Conservation (phyloP, 30 jellyfish, hydroid and myxozoan species). For the Hydractinia echinata region DNA sequence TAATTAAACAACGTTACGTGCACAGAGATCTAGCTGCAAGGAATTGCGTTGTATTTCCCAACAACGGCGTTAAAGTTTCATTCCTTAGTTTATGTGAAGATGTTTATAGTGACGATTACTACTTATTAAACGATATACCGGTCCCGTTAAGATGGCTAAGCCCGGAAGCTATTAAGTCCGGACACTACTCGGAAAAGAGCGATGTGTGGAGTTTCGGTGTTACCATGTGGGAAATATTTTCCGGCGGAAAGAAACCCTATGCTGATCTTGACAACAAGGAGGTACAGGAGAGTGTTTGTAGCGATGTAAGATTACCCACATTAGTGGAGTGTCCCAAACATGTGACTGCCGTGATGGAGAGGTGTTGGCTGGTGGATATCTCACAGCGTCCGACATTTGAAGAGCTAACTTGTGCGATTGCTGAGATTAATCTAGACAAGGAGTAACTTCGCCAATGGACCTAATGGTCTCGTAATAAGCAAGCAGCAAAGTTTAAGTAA, state of each 20-base stretch:
- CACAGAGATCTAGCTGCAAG: constrained; percentile 97
- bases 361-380: constrained; percentile 61
- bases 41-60: constrained; percentile 71
- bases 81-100: constrained; percentile 82
- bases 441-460: neutral
- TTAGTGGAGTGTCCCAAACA: constrained; percentile 49
- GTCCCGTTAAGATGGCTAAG: constrained; percentile 94
- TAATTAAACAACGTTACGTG: constrained; percentile 55
- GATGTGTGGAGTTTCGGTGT: constrained; percentile 96
- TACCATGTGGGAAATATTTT: constrained; percentile 77
- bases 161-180: constrained; percentile 75
- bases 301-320: constrained; percentile 40
- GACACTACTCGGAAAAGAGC: constrained; percentile 79
- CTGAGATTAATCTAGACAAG: constrained; percentile 51
- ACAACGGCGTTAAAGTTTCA: constrained; percentile 73
- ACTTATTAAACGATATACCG: constrained; percentile 46
- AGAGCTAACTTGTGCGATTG: constrained; percentile 51
- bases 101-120: constrained; percentile 62
- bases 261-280: constrained; percentile 55
- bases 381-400: constrained; percentile 72
- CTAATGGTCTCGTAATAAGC: neutral
- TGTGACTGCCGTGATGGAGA: constrained; percentile 40
- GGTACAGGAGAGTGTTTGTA: constrained; percentile 45
- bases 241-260: constrained; percentile 67
- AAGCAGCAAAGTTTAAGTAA: no score